phyloP scores from a whole-genome alignment of 2,113 vertebrate species.

The Phocoena sinus region DNA sequence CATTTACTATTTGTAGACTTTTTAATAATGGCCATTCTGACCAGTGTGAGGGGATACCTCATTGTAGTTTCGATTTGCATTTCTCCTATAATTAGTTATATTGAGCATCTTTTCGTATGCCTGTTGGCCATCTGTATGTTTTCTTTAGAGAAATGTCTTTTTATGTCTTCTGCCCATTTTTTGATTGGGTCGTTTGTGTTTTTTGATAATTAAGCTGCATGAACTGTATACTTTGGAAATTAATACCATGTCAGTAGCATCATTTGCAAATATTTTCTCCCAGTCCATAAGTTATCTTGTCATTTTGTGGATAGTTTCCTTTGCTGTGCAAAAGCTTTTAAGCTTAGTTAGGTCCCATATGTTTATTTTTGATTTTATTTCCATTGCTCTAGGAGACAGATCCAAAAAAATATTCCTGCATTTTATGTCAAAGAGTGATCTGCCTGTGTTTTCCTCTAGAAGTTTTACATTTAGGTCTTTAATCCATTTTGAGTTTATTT shows the following conservation, averaged over 20 bases:
- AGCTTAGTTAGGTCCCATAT: background rate
- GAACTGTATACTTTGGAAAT: background rate
- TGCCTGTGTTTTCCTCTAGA: too few relatives aligned
- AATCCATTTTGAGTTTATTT: too few relatives aligned
- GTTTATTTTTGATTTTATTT: background rate
- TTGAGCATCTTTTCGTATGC: background rate
- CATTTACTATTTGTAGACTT: background rate
- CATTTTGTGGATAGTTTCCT: background rate
- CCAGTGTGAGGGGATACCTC: background rate
- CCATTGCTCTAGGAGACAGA: too few relatives aligned
- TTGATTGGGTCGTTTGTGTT: background rate
- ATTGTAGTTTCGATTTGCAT: background rate
- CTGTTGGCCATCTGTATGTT: background rate
- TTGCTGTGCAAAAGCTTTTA: background rate
- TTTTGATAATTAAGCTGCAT: background rate
- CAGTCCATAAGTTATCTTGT: background rate
- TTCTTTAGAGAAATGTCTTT: background rate
- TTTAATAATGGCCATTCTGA: background rate
- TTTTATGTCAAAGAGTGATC: too few relatives aligned
- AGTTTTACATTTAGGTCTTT: too few relatives aligned
- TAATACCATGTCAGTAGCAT: background rate
- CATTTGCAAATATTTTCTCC: background rate
- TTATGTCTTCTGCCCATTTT: background rate
- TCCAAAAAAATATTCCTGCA: too few relatives aligned
- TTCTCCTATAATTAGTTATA: background rate